Evolutionary conservation across 2,797 vertebrate species (phyloP), one percentile per base, ranked within the genome.

Genomic region (Hozukius guyotensis): DNA sequence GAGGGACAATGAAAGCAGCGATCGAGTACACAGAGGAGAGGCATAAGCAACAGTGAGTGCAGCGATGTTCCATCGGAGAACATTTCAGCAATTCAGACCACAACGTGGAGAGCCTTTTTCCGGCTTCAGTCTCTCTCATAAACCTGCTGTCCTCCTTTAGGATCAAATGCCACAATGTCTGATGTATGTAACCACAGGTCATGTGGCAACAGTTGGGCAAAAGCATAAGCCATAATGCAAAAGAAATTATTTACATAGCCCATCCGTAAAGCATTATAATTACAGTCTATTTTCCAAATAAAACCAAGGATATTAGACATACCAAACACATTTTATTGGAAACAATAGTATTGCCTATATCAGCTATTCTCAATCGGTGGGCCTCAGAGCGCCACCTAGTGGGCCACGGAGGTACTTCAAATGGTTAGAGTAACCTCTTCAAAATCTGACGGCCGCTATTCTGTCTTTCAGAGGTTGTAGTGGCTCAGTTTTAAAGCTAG

Each of bases 1-100:
- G 24, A 69, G 72, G 70, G 63, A 76, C 65, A 78, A 80, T 75
- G 65, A 79, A 85, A 87, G 87, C 55, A 36, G 29, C 53, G 20
- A 72, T 80, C 20, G 70, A 77, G 78, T 81, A 57, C 77, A 83
- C 60, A 74, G 59, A 78, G 36, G 57, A 62, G 55, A 70, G 61
- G 56, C 68, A 27, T 49, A 69, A 77, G 67, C 80, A 66, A 80
- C 82, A 78, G 73, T 66, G 74, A 80, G 46, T 12, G 65, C 5
- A 34, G 70, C 55, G 77, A 77, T 66, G 64, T 29, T 76, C 38
- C 57, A 70, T 74, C 62, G 59, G 59, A 79, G 63, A 60, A 29
- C 36, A 24, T 36, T 31, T 71, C 66, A 60, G 20, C 57, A 65
- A 81, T 71, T 71, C 75, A 68, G 63, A 75, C 42, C 59, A 77